These are phyloP conservation scores for Phaetusa simplex DNA, from an alignment of 2,113 vertebrate genomes.

Conservation along the genomic window DNA sequence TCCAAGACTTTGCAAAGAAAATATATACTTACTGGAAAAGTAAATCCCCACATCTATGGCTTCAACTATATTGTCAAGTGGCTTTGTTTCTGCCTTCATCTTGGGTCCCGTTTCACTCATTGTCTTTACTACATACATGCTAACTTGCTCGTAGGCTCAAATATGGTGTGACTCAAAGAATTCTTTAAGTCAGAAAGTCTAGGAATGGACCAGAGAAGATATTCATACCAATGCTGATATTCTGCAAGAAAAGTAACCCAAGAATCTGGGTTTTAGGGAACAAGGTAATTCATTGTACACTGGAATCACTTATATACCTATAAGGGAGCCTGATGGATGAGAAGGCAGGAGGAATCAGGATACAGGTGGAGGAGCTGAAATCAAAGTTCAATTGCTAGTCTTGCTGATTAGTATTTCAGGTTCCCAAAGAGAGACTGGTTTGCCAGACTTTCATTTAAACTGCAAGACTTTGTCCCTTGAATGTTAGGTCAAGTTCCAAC, in stretches of 20 bases:
- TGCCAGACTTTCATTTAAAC: background rate
- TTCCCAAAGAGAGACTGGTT: background rate
- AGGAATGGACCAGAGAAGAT: background rate
- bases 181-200: background rate
- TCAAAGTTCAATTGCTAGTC: background rate
- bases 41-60: background rate
- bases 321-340: background rate
- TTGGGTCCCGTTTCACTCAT: background rate
- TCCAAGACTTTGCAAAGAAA: background rate
- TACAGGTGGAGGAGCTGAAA: background rate
- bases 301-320: background rate
- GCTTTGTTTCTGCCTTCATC: background rate
- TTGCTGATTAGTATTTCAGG: background rate
- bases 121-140: background rate
- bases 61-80: background rate
- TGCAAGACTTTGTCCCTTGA: background rate
- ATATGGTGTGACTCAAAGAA: background rate
- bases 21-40: background rate
- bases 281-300: background rate
- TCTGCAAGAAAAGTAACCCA: background rate
- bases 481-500: background rate
- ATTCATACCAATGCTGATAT: background rate
- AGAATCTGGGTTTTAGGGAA: background rate
- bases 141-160: background rate
- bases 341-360: background rate